These are phyloP conservation scores for Cygnus atratus DNA, from an alignment of 2,113 vertebrate genomes.

Conservation along the genomic window DNA sequence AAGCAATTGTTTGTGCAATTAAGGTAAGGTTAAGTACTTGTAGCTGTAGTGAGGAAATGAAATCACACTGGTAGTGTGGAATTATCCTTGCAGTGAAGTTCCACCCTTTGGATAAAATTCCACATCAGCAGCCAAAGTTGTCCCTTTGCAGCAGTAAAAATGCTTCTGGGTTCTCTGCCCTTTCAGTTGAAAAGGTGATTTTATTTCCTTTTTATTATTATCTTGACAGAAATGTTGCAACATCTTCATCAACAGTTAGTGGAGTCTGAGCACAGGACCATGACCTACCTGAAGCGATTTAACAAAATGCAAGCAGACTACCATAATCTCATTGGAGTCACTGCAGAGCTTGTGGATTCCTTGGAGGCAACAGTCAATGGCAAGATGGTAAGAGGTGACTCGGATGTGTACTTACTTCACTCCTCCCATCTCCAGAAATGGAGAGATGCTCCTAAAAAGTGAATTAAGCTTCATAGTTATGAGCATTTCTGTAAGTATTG, in stretches of 20 bases:
- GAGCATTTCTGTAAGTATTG: neutral
- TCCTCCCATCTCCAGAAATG: neutral
- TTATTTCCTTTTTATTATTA: neutral
- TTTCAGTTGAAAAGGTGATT: neutral
- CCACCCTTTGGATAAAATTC: neutral
- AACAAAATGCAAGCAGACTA: slow-evolving; percentile 88
- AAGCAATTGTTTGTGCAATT: neutral
- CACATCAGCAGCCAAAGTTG: neutral
- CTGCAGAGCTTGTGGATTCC: slow-evolving; percentile 92
- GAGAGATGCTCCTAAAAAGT: neutral
- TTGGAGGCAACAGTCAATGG: slow-evolving; percentile 90
- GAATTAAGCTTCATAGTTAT: rapidly evolving
- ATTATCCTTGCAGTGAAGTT: neutral
- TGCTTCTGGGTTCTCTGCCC: neutral
- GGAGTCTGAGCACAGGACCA: slow-evolving; percentile 82
- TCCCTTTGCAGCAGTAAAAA: neutral
- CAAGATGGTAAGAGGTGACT: slow-evolving; percentile 85
- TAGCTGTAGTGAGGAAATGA: neutral
- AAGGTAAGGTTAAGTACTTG: neutral
- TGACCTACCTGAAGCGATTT: slow-evolving; percentile 80
- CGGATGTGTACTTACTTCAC: neutral
- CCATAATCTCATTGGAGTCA: slow-evolving; percentile 88
- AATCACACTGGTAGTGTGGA: neutral
- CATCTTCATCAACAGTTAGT: slow-evolving; percentile 86
- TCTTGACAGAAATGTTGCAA: slow-evolving; percentile 79